Conservation (phyloP, 2,113 vertebrate species). For the Halcyon senegalensis region DNA sequence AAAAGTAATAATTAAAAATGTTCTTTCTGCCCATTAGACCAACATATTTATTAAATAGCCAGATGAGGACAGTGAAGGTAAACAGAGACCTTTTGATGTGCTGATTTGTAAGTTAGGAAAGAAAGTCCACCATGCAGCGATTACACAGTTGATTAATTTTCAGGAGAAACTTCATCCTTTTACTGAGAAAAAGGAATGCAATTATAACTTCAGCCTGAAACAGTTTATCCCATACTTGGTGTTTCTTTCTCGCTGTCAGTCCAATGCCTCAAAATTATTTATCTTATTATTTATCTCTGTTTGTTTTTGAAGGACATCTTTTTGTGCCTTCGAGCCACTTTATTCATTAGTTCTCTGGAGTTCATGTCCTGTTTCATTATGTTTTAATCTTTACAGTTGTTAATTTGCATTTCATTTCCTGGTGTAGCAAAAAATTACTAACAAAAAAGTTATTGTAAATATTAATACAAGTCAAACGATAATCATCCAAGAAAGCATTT, state of each 20-base stretch:
- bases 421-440: not conserved
- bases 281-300: slow-evolving; percentile 53
- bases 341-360: slow-evolving; percentile 73
- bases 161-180: slow-evolving; percentile 2
- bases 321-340: slow-evolving; percentile 68
- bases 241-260: not conserved
- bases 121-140: not conserved
- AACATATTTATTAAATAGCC: not conserved
- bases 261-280: slow-evolving; percentile 55
- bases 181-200: slow-evolving; percentile 33
- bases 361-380: slow-evolving; percentile 74
- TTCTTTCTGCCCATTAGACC: not conserved
- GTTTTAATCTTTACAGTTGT: slow-evolving; percentile 74
- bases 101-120: not conserved
- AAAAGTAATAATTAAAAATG: not conserved
- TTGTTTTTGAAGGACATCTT: slow-evolving; percentile 66
- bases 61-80: not conserved
- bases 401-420: slow-evolving; percentile 79
- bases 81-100: not conserved
- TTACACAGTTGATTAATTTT: slow-evolving; percentile 46
- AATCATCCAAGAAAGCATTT: not conserved
- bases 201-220: slow-evolving; percentile 37
- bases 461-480: slow-evolving; percentile 66
- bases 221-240: not conserved
- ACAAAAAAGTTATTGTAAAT: slow-evolving; percentile 70